Base-by-base conservation (phyloP, 2,113 vertebrate species). In the Mesocricetus auratus region DNA sequence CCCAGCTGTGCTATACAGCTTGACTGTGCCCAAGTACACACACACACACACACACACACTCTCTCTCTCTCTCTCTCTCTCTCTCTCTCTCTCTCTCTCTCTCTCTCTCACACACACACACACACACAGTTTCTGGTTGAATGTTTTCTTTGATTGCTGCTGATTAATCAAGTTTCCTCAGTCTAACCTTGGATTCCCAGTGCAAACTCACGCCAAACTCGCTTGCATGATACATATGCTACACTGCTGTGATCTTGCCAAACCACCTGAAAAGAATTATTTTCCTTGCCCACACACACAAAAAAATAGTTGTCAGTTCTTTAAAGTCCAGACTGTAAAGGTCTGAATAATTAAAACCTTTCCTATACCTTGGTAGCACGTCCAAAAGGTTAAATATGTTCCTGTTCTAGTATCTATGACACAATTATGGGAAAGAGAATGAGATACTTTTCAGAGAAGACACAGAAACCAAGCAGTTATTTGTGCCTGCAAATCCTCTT, bases 321-420 rank as follows among this genome's bases (percentile, higher is more conserved):
- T 97, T 97, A 97, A 97, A 98, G 98, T 97, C 98, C 98, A 98
- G 94, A 95, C 94, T 92, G 94, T 94, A 97, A 93, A 98, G 97
- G 94, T 95, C 97, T 96, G 91, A 97, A 97, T 96, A 98, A 98
- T 98, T 97, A 98, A 98, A 98, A 98, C 93, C 90, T 97, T 98
- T 98, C 98, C 96, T 95, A 75, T 93, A 97, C 95, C 94, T 98
- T 96, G 45, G 93, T 98, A 97, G 96, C 21, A 39, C 94, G 86
- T 93, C 91, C 97, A 97, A 89, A 98, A 98, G 96, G 97, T 99
- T 98, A 98, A 98, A 96, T 97, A 96, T 66, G 77, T 98, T 94
- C 95, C 95, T 94, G 94, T 95, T 94, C 96, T 96, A 83, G 90
- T 75, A 93, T 16, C 97, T 90, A 94, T 73, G 93, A 91, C 89